A percentile compares a stretch with the other conserved stretches of the same genome.
Evolutionary conservation across 2,888 invertebrate genomes (phyloP).

Genomic region (Byasa hedistus): DNA sequence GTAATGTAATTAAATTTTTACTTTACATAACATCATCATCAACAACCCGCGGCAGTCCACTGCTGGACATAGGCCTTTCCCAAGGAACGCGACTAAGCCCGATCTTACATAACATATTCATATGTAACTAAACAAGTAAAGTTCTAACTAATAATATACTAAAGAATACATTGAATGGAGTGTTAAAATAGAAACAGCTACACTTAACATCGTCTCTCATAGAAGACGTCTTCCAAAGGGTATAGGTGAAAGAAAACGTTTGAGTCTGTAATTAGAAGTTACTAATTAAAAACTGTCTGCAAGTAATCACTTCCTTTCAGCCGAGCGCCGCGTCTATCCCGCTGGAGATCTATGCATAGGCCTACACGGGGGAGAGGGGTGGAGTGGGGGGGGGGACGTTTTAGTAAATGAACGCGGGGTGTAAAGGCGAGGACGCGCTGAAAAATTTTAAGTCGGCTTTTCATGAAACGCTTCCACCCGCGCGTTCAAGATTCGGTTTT

Average conservation of each 20-base stretch:
- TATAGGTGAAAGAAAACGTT: background rate
- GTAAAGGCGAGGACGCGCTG: slow-evolving; percentile 51
- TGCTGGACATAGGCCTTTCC: too few species aligned
- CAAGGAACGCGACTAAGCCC: too few species aligned
- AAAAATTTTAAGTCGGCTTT: slow-evolving; percentile 30
- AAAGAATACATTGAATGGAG: too few species aligned
- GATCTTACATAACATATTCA: too few species aligned
- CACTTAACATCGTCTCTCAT: too few species aligned
- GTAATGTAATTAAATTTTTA: too few species aligned
- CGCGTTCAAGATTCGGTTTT: slow-evolving; percentile 20
- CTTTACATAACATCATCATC: too few species aligned
- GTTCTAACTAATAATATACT: too few species aligned
- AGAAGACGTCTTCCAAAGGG: background rate
- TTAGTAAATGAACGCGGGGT: slow-evolving; percentile 71
- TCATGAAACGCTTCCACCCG: slow-evolving; percentile 25
- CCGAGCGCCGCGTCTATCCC: slow-evolving; percentile 38
- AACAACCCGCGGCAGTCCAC: too few species aligned
- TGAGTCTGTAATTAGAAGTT: slow-evolving; percentile 11
- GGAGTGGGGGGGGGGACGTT: slow-evolving; percentile 53
- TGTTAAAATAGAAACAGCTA: too few species aligned
- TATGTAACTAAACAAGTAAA: too few species aligned
- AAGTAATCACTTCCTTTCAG: slow-evolving; percentile 10
- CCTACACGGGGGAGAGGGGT: too few species aligned
- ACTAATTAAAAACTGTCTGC: slow-evolving; percentile 1
- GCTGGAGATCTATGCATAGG: slow-evolving; percentile 41